Evolutionary conservation across 2,797 vertebrate genomes (phyloP).

Genomic region (Phoxinus dragarum): DNA sequence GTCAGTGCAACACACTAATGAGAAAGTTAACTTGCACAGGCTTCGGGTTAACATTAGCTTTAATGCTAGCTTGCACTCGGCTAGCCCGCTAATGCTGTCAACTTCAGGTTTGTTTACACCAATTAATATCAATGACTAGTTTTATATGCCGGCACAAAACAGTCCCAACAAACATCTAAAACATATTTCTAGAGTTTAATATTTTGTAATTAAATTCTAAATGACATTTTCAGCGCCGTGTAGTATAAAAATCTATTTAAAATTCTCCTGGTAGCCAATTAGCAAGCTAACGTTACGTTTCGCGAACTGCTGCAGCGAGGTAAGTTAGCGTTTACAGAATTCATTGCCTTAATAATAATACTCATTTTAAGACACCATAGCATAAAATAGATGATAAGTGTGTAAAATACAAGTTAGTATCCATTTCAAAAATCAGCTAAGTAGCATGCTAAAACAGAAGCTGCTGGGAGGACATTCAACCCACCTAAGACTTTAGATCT

Average conservation of each 20-base stretch:
- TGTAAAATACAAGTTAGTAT: not conserved
- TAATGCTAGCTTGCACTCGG: not conserved
- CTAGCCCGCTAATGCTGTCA: slow-evolving; percentile 49
- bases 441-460: slow-evolving; percentile 20
- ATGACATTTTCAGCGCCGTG: too few species aligned
- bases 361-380: not conserved
- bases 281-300: slow-evolving; percentile 9
- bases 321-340: not conserved
- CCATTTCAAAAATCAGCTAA: not conserved
- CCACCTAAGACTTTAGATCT: slow-evolving; percentile 48
- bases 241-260: not conserved
- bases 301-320: not conserved
- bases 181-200: not conserved
- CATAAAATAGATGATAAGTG: not conserved
- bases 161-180: slow-evolving; percentile 4
- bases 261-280: slow-evolving; percentile 8
- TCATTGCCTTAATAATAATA: not conserved
- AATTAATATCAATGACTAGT: slow-evolving; percentile 8
- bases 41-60: slow-evolving; percentile 41
- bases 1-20: not conserved
- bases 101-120: slow-evolving; percentile 48
- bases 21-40: slow-evolving; percentile 17
- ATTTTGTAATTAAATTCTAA: not conserved
- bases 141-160: not conserved
- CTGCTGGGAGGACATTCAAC: slow-evolving; percentile 50